Evolutionary conservation across 2,888 invertebrate species (phyloP).

Genomic region (Pardosa pseudoannulata): DNA sequence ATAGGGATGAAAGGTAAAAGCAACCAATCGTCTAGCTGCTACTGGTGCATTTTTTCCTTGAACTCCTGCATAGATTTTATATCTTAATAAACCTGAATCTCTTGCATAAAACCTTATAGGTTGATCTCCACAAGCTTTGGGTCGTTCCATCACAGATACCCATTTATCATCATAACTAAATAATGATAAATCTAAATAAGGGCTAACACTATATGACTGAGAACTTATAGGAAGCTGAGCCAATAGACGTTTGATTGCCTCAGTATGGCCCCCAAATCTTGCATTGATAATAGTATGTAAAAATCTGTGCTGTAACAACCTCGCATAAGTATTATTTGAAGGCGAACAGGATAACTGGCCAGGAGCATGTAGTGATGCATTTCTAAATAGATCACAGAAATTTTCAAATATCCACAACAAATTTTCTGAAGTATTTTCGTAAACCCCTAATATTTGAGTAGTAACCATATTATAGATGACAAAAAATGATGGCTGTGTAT

Average conservation of each 20-base stretch:
- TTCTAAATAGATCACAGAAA: conserved; percentile 94
- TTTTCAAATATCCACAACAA: conserved; percentile 90
- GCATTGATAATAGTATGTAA: conserved; percentile 93
- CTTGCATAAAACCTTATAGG: conserved; percentile 95
- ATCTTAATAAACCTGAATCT: conserved; percentile 83
- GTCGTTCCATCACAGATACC: conserved; percentile 96
- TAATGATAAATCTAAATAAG: conserved; percentile 92
- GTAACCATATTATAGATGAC: conserved; percentile 92
- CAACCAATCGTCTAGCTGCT: conserved; percentile 86
- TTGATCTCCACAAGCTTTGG: conserved; percentile 93
- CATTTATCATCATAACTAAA: conserved; percentile 97
- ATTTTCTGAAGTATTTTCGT: conserved; percentile 91
- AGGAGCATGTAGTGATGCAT: conserved; percentile 88
- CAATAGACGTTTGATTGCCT: conserved; percentile 91
- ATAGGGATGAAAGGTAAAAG: conserved; percentile 96
- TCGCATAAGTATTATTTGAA: conserved; percentile 90
- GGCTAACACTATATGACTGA: conserved; percentile 94
- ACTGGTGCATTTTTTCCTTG: conserved; percentile 82
- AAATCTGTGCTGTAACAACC: conserved; percentile 84
- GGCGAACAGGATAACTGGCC: conserved; percentile 93
- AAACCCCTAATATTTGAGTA: conserved; percentile 90
- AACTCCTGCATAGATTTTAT: conserved; percentile 85
- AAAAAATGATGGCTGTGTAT: conserved; percentile 91
- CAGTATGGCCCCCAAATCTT: conserved; percentile 90
- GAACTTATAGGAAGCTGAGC: conserved; percentile 95